Percentiles rank a stretch among this genome's conserved stretches.
Evolutionary conservation across 2,113 vertebrate species (phyloP).

Genomic region (Paracanthobrama guichenoti): DNA sequence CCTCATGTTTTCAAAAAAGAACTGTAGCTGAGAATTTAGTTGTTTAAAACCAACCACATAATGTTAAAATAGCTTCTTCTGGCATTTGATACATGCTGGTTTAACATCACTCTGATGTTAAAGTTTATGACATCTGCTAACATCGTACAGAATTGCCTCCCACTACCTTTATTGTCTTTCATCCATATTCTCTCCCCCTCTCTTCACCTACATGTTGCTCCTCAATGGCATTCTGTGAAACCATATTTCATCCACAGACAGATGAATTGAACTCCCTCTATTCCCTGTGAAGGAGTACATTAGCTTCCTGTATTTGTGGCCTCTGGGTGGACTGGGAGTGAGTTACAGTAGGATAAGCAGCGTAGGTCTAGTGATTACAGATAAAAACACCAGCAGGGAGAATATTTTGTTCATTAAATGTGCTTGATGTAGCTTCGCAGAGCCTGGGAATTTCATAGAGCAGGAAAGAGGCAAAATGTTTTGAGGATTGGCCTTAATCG

Average conservation of each 20-base stretch:
- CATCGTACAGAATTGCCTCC: neutral
- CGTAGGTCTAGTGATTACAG: neutral
- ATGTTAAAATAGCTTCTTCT: constrained; percentile 4
- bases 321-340: constrained; percentile 8
- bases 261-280: constrained; percentile 6
- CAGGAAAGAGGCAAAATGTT: neutral
- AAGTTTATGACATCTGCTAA: constrained; percentile 32
- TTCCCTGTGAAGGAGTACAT: constrained; percentile 17
- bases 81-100: constrained; percentile 7
- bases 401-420: constrained; percentile 36
- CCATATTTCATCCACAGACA: constrained; percentile 14
- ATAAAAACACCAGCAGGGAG: constrained; percentile 8
- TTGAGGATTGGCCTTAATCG: constrained; percentile 35
- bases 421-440: neutral
- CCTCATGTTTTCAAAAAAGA: neutral
- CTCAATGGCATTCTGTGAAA: constrained; percentile 27
- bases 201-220: constrained; percentile 8
- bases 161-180: constrained; percentile 13
- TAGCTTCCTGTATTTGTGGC: constrained; percentile 41
- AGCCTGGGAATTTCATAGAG: constrained; percentile 41
- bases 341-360: constrained; percentile 23
- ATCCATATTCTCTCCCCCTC: constrained; percentile 21
- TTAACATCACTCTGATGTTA: constrained; percentile 26
- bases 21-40: neutral
- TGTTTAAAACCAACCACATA: neutral